Evolutionary conservation across 1,140 invertebrate species (phyloP).

Genomic region (Seison nebaliae): DNA sequence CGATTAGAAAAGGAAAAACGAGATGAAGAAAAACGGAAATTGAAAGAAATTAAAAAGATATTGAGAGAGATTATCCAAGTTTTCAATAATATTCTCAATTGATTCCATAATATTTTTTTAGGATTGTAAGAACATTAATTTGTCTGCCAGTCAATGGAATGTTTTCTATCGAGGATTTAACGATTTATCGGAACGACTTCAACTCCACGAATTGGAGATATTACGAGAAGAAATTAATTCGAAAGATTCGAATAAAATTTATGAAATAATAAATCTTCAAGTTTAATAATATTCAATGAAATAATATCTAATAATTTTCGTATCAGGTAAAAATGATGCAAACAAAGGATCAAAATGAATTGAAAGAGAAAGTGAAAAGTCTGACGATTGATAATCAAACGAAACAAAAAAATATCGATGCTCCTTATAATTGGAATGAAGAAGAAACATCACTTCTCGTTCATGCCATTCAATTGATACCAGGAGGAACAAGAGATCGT

Average conservation of each 20-base stretch:
- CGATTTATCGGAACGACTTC: no score
- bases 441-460: constrained; percentile 60
- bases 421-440: constrained; percentile 40
- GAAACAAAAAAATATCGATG: constrained; percentile 6
- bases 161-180: no score
- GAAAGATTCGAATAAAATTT: no score
- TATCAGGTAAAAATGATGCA: no score
- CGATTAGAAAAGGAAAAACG: constrained; percentile 17
- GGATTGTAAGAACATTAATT: no score
- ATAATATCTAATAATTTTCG: no score
- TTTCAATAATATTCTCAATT: not conserved
- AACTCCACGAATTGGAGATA: no score
- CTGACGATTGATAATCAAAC: constrained; percentile 47
- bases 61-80: constrained; percentile 14
- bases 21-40: constrained; percentile 40
- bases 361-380: constrained; percentile 17
- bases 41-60: constrained; percentile 54
- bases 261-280: no score
- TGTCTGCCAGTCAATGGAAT: no score
- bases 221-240: no score
- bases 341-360: constrained; percentile 13
- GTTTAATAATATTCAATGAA: no score
- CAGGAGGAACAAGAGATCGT: constrained; percentile 60
- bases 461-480: constrained; percentile 80
- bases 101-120: no score